These are phyloP conservation scores for Prolemur simus DNA, from an alignment of 2,113 vertebrate genomes.

Conservation along the genomic window DNA sequence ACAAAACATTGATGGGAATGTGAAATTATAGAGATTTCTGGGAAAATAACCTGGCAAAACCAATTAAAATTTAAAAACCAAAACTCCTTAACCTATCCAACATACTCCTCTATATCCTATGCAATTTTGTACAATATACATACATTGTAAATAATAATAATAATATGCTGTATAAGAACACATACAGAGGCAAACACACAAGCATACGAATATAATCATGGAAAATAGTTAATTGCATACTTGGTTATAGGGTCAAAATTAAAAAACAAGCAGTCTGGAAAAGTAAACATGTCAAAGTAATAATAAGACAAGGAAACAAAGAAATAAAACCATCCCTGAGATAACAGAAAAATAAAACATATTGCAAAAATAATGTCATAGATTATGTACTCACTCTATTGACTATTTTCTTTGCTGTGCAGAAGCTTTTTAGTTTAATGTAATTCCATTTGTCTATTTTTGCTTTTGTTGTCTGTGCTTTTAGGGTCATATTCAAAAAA, in stretches of 20 bases:
- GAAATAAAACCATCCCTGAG: background rate
- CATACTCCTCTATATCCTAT: background rate
- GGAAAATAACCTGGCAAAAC: background rate
- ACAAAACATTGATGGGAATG: background rate
- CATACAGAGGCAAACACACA: background rate
- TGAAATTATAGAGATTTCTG: background rate
- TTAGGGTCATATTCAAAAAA: background rate
- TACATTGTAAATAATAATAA: background rate
- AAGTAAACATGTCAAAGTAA: background rate
- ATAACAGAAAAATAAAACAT: background rate
- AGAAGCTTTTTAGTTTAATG: background rate
- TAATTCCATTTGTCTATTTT: background rate
- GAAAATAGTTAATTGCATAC: background rate
- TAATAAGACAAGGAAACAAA: background rate
- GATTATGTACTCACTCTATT: background rate
- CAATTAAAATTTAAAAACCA: background rate
- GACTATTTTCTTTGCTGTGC: background rate
- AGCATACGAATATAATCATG: background rate
- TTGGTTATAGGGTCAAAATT: background rate
- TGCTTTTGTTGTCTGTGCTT: background rate
- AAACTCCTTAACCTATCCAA: background rate
- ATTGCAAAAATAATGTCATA: background rate
- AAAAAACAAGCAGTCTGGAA: background rate
- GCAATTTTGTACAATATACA: background rate
- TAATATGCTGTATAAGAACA: background rate